Evolutionary conservation across 2,888 invertebrate species (phyloP).

Genomic region (Troides oblongomaculatus): DNA sequence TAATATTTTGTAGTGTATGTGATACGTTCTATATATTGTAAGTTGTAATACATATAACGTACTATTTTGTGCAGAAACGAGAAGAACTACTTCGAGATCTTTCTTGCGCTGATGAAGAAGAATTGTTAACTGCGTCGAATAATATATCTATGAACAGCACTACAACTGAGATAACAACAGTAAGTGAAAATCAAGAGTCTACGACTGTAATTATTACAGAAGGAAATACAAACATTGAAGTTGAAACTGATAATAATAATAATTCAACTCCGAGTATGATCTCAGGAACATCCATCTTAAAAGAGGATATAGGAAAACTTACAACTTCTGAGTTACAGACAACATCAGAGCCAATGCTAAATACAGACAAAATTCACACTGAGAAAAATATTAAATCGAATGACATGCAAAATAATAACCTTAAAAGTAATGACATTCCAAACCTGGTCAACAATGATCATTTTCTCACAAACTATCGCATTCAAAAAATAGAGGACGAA

Average conservation of each 20-base stretch:
- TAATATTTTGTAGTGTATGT: neutral
- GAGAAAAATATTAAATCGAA: constrained; percentile 51
- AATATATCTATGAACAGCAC: constrained; percentile 42
- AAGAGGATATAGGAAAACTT: constrained; percentile 38
- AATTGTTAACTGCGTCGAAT: constrained; percentile 50
- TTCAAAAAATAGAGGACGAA: constrained; percentile 62
- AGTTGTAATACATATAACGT: constrained; percentile 8
- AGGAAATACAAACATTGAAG: constrained; percentile 53
- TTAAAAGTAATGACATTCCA: constrained; percentile 64
- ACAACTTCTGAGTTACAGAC: neutral
- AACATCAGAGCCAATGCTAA: constrained; percentile 1
- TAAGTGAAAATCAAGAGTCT: constrained; percentile 47
- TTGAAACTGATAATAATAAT: constrained; percentile 42
- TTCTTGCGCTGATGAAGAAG: constrained; percentile 78
- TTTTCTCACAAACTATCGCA: constrained; percentile 51
- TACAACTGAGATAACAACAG: constrained; percentile 44
- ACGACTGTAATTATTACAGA: constrained; percentile 53
- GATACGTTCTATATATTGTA: neutral
- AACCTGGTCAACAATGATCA: constrained; percentile 50
- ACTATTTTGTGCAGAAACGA: constrained; percentile 74
- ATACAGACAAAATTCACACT: constrained; percentile 37
- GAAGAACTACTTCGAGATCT: constrained; percentile 81
- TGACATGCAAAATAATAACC: constrained; percentile 50
- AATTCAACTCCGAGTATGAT: constrained; percentile 4
- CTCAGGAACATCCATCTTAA: neutral